Evolutionary conservation across 2,888 invertebrate species (phyloP).

Genomic region (Erebia aethiops): DNA sequence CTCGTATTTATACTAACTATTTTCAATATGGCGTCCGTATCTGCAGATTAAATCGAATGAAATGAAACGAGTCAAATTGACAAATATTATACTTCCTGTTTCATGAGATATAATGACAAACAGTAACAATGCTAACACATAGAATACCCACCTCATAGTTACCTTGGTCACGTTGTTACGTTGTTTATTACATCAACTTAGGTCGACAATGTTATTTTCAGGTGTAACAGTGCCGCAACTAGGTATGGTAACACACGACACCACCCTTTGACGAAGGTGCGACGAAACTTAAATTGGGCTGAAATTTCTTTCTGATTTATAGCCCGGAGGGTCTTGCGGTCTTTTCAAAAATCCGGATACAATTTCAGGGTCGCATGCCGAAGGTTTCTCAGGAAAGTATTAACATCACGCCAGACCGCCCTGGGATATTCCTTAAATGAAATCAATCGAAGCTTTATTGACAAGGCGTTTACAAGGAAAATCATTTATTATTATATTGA

Average conservation of each 20-base stretch:
- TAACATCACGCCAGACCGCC: constrained; percentile 1
- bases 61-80: no score
- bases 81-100: no score
- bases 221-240: background rate
- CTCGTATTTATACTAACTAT: no score
- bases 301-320: constrained; percentile 25
- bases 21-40: no score
- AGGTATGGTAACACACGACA: background rate
- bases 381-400: background rate
- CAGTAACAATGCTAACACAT: no score
- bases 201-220: no score
- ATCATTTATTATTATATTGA: background rate
- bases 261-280: constrained; percentile 1
- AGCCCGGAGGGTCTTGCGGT: constrained; percentile 20
- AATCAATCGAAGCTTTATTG: constrained; percentile 13
- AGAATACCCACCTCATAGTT: no score
- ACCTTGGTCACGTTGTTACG: no score
- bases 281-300: constrained; percentile 17
- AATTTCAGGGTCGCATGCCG: constrained; percentile 25
- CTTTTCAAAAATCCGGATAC: constrained; percentile 28
- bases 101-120: no score
- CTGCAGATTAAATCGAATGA: no score
- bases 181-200: no score
- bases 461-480: background rate
- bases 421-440: constrained; percentile 14